Evolutionary conservation across 1,140 invertebrate genomes (phyloP).

Genomic region (Pseudomyrmex flavicornis): DNA sequence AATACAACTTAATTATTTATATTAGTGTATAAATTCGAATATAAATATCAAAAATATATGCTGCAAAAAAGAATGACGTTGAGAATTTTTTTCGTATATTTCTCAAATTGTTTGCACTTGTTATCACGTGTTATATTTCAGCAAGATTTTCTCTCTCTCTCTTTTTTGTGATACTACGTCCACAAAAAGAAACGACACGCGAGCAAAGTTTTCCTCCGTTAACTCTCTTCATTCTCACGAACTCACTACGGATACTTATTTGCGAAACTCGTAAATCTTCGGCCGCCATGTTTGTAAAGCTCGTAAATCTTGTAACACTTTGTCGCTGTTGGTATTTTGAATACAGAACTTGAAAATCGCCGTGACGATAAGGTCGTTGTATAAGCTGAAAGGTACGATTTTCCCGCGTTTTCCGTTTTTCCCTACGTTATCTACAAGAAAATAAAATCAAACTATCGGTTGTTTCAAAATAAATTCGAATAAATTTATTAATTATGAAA

Average conservation of each 20-base stretch:
- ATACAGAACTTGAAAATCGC: constrained; percentile 42
- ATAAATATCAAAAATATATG: neutral
- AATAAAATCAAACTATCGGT: neutral
- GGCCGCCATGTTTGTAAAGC: constrained; percentile 50
- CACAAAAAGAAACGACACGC: neutral
- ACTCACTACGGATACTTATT: constrained; percentile 53
- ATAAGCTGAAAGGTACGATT: constrained; percentile 35
- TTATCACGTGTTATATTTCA: constrained; percentile 3
- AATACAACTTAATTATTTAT: neutral
- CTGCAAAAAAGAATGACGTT: neutral
- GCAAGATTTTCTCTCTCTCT: neutral
- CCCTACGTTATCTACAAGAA: neutral
- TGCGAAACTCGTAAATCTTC: constrained; percentile 59
- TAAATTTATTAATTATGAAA: constrained; percentile 12
- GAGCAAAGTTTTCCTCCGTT: constrained; percentile 50
- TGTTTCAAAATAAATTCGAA: neutral
- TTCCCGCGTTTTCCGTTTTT: neutral
- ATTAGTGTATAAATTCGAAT: neutral
- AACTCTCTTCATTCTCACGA: constrained; percentile 56
- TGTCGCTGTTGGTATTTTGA: constrained; percentile 49
- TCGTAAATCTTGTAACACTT: constrained; percentile 52
- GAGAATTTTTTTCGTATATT: neutral
- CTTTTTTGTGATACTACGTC: constrained; percentile 1
- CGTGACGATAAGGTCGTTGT: constrained; percentile 17
- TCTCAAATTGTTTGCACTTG: neutral